Evolutionary conservation across 2,888 invertebrate species (phyloP).

Genomic region (Hirtodrosophila trivittata): DNA sequence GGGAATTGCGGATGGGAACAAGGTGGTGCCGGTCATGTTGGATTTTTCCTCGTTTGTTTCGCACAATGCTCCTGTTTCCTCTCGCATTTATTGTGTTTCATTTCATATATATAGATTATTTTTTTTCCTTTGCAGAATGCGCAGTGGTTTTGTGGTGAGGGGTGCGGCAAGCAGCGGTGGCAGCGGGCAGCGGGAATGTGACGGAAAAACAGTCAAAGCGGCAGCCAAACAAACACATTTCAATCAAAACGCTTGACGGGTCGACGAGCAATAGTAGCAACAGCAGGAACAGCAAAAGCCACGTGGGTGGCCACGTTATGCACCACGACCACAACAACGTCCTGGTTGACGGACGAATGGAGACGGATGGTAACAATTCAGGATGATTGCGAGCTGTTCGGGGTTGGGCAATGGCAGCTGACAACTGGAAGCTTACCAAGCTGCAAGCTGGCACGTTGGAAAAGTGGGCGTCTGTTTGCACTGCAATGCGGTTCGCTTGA

Average conservation of each 20-base stretch:
- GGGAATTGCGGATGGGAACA: conserved; percentile 1
- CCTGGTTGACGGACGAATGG: conserved; percentile 7
- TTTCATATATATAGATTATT: conserved; percentile 5
- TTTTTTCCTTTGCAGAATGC: conserved; percentile 12
- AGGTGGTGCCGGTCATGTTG: conserved; percentile 15
- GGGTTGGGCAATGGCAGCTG: conserved; percentile 14
- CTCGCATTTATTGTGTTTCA: conserved; percentile 54
- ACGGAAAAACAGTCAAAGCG: conserved; percentile 44
- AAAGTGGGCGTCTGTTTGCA: conserved; percentile 24
- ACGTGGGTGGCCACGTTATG: conserved; percentile 64
- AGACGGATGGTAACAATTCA: not conserved
- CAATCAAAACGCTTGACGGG: conserved; percentile 71
- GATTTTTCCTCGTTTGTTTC: conserved; percentile 45
- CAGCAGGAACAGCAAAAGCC: no score
- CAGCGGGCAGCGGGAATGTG: conserved; percentile 5
- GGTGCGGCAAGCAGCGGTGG: not conserved
- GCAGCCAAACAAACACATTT: conserved; percentile 76
- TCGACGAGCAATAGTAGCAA: conserved; percentile 45
- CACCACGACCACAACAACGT: conserved; percentile 43
- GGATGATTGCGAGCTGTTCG: not conserved
- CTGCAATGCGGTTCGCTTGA: conserved; percentile 41
- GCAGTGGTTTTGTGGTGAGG: no score
- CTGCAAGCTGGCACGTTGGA: not conserved
- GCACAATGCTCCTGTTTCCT: conserved; percentile 48
- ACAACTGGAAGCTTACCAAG: conserved; percentile 7